Conservation (phyloP, 2,797 vertebrate species). For the Okamejei kenojei region DNA sequence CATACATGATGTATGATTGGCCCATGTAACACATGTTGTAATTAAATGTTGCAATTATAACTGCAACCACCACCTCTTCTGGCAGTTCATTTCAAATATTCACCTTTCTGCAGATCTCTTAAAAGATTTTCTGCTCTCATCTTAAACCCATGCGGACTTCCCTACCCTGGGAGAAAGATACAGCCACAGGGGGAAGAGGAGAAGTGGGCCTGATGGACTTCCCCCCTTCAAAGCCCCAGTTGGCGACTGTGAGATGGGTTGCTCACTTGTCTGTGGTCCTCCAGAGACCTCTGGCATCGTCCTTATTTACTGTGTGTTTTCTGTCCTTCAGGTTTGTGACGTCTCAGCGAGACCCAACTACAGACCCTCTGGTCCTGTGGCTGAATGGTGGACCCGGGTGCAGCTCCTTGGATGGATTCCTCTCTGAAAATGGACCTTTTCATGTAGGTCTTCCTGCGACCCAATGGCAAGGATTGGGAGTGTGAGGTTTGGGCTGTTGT, state of each 20-base stretch:
- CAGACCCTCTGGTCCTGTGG: constrained; percentile 65
- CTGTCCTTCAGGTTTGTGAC: constrained; percentile 62
- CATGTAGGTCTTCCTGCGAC: constrained; percentile 52
- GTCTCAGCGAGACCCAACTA: constrained; percentile 58
- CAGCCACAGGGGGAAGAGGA: background rate
- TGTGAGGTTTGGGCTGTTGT: too few species aligned
- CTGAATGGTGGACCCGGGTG: constrained; percentile 70
- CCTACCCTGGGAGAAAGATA: too few species aligned
- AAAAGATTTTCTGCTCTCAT: too few species aligned
- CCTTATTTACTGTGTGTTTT: background rate
- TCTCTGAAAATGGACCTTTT: constrained; percentile 67
- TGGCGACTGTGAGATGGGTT: background rate
- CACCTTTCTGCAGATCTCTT: too few species aligned
- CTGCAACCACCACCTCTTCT: too few species aligned
- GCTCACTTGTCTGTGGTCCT: background rate
- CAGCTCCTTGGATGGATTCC: constrained; percentile 66
- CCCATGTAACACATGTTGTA: too few species aligned
- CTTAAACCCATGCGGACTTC: too few species aligned
- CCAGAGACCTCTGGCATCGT: background rate
- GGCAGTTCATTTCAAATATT: too few species aligned
- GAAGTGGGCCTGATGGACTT: background rate
- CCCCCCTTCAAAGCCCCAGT: background rate
- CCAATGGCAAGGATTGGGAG: background rate
- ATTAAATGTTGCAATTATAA: too few species aligned
- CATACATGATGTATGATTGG: too few species aligned